Evolutionary conservation across 2,888 invertebrate species (phyloP), one percentile per base, ranked within the genome.

Genomic region (Drosophila peninsularis): DNA sequence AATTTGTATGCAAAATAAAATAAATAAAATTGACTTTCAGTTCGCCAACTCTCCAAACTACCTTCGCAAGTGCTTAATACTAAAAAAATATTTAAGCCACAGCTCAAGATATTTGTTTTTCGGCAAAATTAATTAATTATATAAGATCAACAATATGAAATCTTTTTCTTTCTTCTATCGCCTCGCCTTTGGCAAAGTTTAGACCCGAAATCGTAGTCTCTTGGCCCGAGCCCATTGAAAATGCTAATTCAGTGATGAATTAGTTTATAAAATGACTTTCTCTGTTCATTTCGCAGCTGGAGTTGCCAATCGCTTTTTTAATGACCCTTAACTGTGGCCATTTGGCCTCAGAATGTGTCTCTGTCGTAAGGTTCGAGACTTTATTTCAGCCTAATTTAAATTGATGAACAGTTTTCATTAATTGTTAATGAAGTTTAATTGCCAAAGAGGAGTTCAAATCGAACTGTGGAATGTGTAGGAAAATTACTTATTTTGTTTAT

Each of bases 341-440:
- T 7, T 24, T 42, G 19, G 13, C 19, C 19, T 19, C 3, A 13
- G 19, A 41, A 21, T 41, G 41, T 21, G 21, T 19, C 5, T 19
- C 5, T 19, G 11, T 6, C 0, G 41, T 6, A 24, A 24, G 14
- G 10, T 2, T 30, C 6, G 2, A 30, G 11, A 17, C 11, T 27
- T 47, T 17, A 47, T 47, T 47, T 17, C 30, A 30, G 27, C 2
- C 27, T 27, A 47, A 47, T 47, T 47, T 30, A 11, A 30, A 47
- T 47, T 30, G 30, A 47, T 30, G 45, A 47, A 17, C 45, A 2
- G 6, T 30, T 30, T 5, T n/a, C 45, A 47, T 47, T 47, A 17
- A 47, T 17, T 11, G 5, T 17, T 47, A 47, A 47, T 47, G 45
- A 47, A 47, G 27, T 27, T 30, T 17, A 47, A 47, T 47, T 17